Evolutionary conservation across 2,797 vertebrate species (phyloP), one percentile per base, ranked within the genome.

Genomic region (Brotula barbata): DNA sequence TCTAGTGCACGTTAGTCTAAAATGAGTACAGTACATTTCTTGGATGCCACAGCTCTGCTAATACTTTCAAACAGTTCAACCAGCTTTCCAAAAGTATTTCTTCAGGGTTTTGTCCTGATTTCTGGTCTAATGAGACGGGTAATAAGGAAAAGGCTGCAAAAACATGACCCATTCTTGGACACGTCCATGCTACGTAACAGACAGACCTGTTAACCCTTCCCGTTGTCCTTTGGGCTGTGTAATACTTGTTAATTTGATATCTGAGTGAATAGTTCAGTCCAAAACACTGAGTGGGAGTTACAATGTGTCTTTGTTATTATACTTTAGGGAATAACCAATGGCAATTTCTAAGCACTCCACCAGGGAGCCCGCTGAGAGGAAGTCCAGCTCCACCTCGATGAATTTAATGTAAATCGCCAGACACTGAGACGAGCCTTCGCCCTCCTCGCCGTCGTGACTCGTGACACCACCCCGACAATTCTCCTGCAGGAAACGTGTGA

Each of bases 351-450:
- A 92, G 91, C 96, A 99, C 91, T 99, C 97, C 81, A 96, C 91
- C 91, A 99, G 89, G 64, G 96, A 98, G 85, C 97, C 97, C 0
- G 97, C 96, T 0, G 97, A 99, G 66, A 99, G 94, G 91, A 97
- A 99, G 93, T 99, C 97, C 92, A 97, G 93, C 90, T 99, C 97
- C 79, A 98, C 97, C 88, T 99, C 97, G 40, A 98, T 95, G 81
- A 97, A 98, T 87, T 99, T 99, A 37, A 99, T 93, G 82, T 95
- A 97, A 86, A 99, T 93, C 55, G 93, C 89, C 7, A 74, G 64
- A 58, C 83, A 91, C 1, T 91, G 92, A 0, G 90, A 84, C 1
- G 88, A 75, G 47, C 78, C 70, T 0, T 90, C 91, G 0, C 84
- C 58, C 39, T 45, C 70, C 1, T 57, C 69, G 0, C 55, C 19